These are phyloP conservation scores for Phaenicophaeus curvirostris DNA, from an alignment of 2,797 vertebrate species.

Conservation along the genomic window DNA sequence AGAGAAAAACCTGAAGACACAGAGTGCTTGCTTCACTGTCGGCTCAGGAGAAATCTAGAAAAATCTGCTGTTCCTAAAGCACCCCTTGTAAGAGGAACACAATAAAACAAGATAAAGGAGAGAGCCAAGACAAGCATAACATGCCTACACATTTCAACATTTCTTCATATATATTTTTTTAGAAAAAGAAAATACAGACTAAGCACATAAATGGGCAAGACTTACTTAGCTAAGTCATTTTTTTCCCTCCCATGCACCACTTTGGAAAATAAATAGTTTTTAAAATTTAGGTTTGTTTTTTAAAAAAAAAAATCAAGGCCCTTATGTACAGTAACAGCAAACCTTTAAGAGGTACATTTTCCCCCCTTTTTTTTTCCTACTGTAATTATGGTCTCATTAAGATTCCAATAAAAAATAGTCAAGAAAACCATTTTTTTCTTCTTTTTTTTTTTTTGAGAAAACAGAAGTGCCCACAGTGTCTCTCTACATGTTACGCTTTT, in stretches of 20 bases:
- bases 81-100: background rate
- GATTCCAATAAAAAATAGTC: conserved; percentile 78
- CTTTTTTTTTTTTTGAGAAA: conserved; percentile 66
- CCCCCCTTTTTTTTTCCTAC: conserved; percentile 34
- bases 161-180: conserved; percentile 31
- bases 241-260: conserved; percentile 43
- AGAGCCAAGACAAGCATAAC: conserved; percentile 44
- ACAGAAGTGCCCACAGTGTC: conserved; percentile 80
- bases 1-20: background rate
- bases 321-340: conserved; percentile 51
- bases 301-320: conserved; percentile 15
- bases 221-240: conserved; percentile 61
- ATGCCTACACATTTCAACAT: background rate
- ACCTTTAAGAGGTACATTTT: conserved; percentile 68
- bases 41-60: background rate
- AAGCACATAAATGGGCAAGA: conserved; percentile 66
- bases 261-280: conserved; percentile 65
- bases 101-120: conserved; percentile 50
- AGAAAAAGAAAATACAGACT: conserved; percentile 69
- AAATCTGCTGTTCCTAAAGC: background rate
- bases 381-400: conserved; percentile 80
- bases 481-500: conserved; percentile 77
- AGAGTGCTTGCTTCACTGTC: fast-evolving
- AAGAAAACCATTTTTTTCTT: conserved; percentile 48
- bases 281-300: background rate